Base-by-base conservation (phyloP, 2,797 vertebrate genomes). In the Podarcis lilfordi region DNA sequence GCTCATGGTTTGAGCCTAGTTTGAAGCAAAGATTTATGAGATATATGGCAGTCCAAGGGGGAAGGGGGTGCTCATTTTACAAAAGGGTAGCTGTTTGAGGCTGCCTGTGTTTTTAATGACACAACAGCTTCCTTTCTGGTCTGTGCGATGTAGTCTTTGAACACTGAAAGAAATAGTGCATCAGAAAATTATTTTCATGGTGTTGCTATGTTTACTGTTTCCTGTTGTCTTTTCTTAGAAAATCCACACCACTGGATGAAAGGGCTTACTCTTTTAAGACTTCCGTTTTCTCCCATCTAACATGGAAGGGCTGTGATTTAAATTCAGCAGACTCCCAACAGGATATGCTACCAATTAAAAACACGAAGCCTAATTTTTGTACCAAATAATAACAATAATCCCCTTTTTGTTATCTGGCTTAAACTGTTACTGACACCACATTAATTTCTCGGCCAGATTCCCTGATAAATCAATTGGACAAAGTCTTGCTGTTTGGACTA, bases 151-250 rank as follows among this genome's bases (percentile, higher is more conserved):
- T 86, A 89, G 90, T 93, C 96, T 97, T 97, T 97, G 97, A 97
- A 97, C 83, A 72, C 3, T 21, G 92, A 68, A 95, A 97, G 97
- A 97, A 97, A 97, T 91, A 95, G 93, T 91, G 93, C 94, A 93
- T 96, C 84, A 88, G 91, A 97, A 96, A 96, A 96, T 95, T 95
- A 95, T 96, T 97, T 96, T 91, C 95, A 96, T 91, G 92, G 96
- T 95, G 96, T 95, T 96, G 96, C 95, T 95, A 94, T 93, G 95
- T 95, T 97, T 95, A 94, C 94, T 93, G 93, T 97, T 98, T 97
- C 97, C 97, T 97, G 96, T 97, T 98, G 96, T 97, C 97, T 96
- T 95, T 94, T 93, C 92, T 94, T 95, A 94, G 95, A 97, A 96
- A 72, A 92, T 88, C 89, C 88, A 91, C 91, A 86, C 80, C 82